Conservation (phyloP, 92 coral and sea anemone genomes). For the Chrysogorgia sp. region DNA sequence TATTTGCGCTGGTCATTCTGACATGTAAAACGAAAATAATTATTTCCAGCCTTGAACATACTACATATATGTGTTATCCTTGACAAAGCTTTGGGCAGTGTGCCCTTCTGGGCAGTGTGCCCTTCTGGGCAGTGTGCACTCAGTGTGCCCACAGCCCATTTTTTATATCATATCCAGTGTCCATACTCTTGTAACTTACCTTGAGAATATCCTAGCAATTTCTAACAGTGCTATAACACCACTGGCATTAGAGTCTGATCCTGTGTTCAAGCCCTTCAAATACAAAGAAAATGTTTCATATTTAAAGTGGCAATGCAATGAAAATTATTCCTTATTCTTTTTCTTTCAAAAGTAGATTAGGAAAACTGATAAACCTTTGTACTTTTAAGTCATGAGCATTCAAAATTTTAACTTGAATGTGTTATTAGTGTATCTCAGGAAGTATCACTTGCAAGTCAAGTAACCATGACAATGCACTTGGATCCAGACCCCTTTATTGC, state of each 20-base stretch:
- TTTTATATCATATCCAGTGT: too few species aligned
- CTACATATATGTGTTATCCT: too few species aligned
- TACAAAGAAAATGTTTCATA: background rate
- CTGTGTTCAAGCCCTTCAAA: slow-evolving; percentile 86
- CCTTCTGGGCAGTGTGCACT: too few species aligned
- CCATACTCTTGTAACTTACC: too few species aligned
- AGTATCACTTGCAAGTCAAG: too few species aligned
- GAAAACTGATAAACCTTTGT: background rate
- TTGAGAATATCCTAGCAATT: slow-evolving; percentile 86
- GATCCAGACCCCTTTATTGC: too few species aligned
- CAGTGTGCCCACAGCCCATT: too few species aligned
- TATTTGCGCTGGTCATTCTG: too few species aligned
- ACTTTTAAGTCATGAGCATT: background rate
- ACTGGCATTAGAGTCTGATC: slow-evolving; percentile 95
- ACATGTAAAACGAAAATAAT: background rate
- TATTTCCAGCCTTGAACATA: background rate
- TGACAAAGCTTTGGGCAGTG: background rate
- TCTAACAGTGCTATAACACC: slow-evolving; percentile 94
- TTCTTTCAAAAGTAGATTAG: background rate
- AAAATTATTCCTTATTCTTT: background rate
- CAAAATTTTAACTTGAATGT: too few species aligned
- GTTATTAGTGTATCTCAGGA: too few species aligned
- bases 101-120: too few species aligned
- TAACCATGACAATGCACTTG: too few species aligned
- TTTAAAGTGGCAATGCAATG: background rate